Evolutionary conservation across 2,113 vertebrate species (phyloP), one percentile per base, ranked within the genome.

Genomic region (Meles meles): DNA sequence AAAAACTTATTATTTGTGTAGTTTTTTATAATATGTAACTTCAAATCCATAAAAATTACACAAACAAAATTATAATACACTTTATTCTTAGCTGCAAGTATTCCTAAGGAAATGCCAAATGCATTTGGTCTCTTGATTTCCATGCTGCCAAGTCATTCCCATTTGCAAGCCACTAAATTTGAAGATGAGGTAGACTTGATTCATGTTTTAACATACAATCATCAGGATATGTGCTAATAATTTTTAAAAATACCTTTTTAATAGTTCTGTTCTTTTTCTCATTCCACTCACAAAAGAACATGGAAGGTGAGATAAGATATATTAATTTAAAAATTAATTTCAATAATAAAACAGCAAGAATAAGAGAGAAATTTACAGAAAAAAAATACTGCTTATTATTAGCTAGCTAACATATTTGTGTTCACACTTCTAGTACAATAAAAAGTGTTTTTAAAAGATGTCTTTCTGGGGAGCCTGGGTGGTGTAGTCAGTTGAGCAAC

Each of bases 361-460:
- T 71, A 23, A 91, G 21, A 80, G 12, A 47, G 12, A 74, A 57
- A 89, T 97, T 98, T 96, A 85, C 63, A 97, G 67, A 92, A 93
- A 82, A 91, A 86, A 94, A 90, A 88, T 95, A 44, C n/a, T 96
- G 77, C 20, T 17, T 97, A 80, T 94, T 85, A 85, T 85, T 84
- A 82, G 47, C 44, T 95, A 63, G 79, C 71, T 95, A 92, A 65
- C 18, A 94, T 97, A 93, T 97, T 71, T 97, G 67, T 71, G 88
- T 97, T 98, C 55, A 95, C 97, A 72, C 98, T 98, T 97, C 91
- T 96, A 95, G 80, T 96, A 59, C 59, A 96, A 92, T 98, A 97
- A 97, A 98, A 97, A 91, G 90, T 98, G 88, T 97, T 98, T 98
- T 98, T 98, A 98, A 98, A 99, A 98, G 96, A 47, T 77, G 18